Conservation (phyloP, 2,113 vertebrate species). For the Sylvilagus bachmani region DNA sequence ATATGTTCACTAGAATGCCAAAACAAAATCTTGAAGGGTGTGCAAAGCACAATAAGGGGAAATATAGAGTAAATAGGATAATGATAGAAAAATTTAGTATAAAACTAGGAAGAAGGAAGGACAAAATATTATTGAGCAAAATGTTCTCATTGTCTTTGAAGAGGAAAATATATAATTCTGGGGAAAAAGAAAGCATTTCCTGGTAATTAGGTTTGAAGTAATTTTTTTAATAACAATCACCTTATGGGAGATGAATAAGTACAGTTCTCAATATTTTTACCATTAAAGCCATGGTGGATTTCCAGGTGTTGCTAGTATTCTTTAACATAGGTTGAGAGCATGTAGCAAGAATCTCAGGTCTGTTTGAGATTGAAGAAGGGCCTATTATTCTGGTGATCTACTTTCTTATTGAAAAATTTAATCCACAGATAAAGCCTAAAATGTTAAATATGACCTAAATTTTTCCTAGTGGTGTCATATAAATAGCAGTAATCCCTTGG, state of each 20-base stretch:
- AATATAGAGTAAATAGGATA: background rate
- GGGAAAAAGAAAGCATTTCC: background rate
- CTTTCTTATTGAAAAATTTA: slow-evolving; percentile 7
- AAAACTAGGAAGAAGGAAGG: background rate
- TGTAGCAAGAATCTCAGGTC: background rate
- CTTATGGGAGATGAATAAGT: background rate
- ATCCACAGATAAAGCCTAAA: background rate
- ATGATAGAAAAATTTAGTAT: background rate
- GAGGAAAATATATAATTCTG: background rate
- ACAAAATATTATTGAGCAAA: background rate
- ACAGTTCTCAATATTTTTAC: background rate
- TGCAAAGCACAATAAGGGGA: background rate
- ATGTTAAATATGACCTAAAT: background rate
- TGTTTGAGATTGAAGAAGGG: background rate
- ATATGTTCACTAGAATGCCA: background rate
- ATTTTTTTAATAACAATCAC: background rate
- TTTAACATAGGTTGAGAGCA: background rate
- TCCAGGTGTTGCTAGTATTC: background rate
- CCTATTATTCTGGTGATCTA: background rate
- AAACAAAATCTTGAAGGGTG: background rate
- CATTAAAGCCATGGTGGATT: background rate
- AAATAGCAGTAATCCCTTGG: background rate
- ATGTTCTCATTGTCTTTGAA: background rate
- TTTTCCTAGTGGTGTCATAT: background rate
- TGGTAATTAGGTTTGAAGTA: background rate